These are phyloP conservation scores for Hoplodrina blanda DNA, from an alignment of 2,888 invertebrate species.

Conservation along the genomic window DNA sequence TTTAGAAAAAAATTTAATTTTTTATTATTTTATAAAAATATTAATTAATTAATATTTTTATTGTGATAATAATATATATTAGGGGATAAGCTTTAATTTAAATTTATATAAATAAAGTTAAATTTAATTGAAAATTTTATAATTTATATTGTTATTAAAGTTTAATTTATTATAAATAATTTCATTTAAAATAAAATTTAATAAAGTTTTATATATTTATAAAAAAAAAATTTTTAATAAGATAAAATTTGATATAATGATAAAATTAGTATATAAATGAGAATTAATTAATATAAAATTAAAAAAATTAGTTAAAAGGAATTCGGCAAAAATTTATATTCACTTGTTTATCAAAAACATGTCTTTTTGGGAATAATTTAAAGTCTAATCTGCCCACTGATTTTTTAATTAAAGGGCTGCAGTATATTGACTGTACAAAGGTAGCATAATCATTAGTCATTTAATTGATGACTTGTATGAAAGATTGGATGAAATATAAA, in stretches of 20 bases:
- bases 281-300: conserved; percentile 58
- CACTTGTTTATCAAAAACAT: conserved; percentile 95
- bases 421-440: conserved; percentile 95
- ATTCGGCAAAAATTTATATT: conserved; percentile 92
- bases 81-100: conserved; percentile 91
- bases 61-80: conserved; percentile 85
- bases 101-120: conserved; percentile 85
- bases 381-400: conserved; percentile 94
- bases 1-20: conserved; percentile 90
- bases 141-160: conserved; percentile 91
- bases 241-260: conserved; percentile 88
- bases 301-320: conserved; percentile 88
- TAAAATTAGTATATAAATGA: conserved; percentile 90
- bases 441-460: conserved; percentile 94
- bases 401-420: conserved; percentile 93
- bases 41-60: conserved; percentile 67
- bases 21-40: conserved; percentile 83
- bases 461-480: conserved; percentile 95
- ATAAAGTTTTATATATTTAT: conserved; percentile 84
- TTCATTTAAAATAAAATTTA: conserved; percentile 76
- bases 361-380: conserved; percentile 92
- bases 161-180: conserved; percentile 88
- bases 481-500: conserved; percentile 92
- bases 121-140: conserved; percentile 84
- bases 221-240: conserved; percentile 84